These are phyloP conservation scores for Ctenopoma kingsleyae DNA, from an alignment of 2,797 vertebrate species.

Conservation along the genomic window DNA sequence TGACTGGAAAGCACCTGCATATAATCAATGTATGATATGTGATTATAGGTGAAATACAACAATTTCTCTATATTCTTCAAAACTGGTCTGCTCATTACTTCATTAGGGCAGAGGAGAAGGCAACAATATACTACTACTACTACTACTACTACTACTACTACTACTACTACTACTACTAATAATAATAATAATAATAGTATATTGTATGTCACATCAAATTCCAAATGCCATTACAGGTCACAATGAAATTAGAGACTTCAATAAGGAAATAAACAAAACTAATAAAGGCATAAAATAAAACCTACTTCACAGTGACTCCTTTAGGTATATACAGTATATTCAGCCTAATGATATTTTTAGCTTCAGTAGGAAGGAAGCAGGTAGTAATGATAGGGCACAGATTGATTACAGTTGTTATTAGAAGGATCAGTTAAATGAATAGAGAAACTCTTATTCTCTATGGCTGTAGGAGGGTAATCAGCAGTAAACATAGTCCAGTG, in stretches of 20 bases:
- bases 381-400: background rate
- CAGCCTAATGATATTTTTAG: background rate
- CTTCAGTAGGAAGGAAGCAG: background rate
- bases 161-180: too few relatives aligned
- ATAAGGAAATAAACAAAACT: background rate
- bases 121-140: too few relatives aligned
- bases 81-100: background rate
- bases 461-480: slow-evolving; percentile 2
- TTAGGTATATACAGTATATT: background rate
- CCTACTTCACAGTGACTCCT: too few relatives aligned
- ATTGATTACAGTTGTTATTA: background rate
- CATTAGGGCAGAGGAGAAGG: background rate
- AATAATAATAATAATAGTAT: too few relatives aligned
- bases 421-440: background rate
- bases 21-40: background rate
- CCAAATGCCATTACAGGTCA: background rate
- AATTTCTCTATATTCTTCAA: background rate
- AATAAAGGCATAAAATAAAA: background rate
- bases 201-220: too few relatives aligned
- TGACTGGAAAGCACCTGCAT: background rate
- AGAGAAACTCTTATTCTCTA: background rate
- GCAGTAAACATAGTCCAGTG: background rate
- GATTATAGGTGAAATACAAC: background rate
- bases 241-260: background rate
- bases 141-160: too few relatives aligned